Percentiles rank a stretch among this genome's conserved stretches.
phyloP scores from a whole-genome alignment of 1,140 invertebrate genomes.

The Lordiphosa mommai region DNA sequence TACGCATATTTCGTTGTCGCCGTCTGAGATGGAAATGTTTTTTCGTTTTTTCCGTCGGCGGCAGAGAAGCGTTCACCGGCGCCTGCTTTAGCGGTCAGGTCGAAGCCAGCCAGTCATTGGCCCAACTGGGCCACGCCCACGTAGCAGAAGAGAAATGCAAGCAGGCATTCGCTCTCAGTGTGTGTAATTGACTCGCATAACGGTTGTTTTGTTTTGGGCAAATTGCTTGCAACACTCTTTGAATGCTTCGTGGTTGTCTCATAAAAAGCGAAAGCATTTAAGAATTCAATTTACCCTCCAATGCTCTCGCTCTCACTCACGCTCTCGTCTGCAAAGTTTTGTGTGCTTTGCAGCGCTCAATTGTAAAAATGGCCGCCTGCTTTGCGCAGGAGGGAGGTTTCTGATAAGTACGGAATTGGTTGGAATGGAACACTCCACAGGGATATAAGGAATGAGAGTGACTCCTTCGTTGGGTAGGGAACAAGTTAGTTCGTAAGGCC shows the following conservation, averaged over 20 bases:
- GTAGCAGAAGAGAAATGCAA: constrained; percentile 5
- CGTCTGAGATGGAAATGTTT: constrained; percentile 52
- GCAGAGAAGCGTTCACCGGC: constrained; percentile 31
- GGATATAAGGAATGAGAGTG: not conserved
- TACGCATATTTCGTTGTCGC: constrained; percentile 70
- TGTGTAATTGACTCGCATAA: constrained; percentile 55
- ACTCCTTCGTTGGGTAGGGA: too few relatives aligned
- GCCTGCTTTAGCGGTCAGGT: constrained; percentile 12
- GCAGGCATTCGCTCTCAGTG: constrained; percentile 11
- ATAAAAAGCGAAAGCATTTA: constrained; percentile 75
- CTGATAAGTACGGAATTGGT: constrained; percentile 15
- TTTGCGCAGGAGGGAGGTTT: constrained; percentile 40
- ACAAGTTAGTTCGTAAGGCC: too few relatives aligned
- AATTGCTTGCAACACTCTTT: constrained; percentile 78
- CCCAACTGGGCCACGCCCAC: constrained; percentile 48
- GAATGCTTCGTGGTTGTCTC: constrained; percentile 74
- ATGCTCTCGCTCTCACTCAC: constrained; percentile 18
- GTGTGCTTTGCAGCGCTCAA: constrained; percentile 34
- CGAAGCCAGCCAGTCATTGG: constrained; percentile 34
- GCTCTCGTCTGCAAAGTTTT: constrained; percentile 49
- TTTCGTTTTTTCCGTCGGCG: constrained; percentile 37
- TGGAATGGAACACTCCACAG: constrained; percentile 39
- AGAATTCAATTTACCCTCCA: constrained; percentile 62
- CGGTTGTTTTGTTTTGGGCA: constrained; percentile 68
- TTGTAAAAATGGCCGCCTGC: constrained; percentile 71